Evolutionary conservation across 2,797 vertebrate genomes (phyloP), one percentile per base, ranked within the genome.

Genomic region (Silurus lanzhouensis): DNA sequence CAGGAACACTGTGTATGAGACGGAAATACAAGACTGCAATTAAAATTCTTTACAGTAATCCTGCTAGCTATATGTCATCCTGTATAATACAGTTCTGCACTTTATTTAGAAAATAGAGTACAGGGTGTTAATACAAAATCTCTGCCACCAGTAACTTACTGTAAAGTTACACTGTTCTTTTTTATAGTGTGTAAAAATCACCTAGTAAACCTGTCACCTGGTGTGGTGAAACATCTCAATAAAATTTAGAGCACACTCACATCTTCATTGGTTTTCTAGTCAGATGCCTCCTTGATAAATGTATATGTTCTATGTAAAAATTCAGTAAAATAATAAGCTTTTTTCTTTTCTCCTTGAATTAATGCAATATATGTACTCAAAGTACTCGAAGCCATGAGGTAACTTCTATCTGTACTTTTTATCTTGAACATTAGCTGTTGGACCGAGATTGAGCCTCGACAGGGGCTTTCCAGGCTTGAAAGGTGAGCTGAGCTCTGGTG

Each of bases 381-480:
- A 31, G 63, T 14, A 75, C 38, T 31, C 25, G 13, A 3, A 85
- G 44, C 78, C 13, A 46, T 68, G 68, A 90, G 48, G 31, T 64
- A 25, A 88, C 74, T 61, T 70, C 82, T 79, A 85, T 86, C 83
- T 90, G 88, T 66, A 83, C 27, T 10, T 6, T 60, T 63, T 58
- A 38, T 64, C 52, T 81, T 87, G 27, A 80, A 84, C 84, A 81
- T 80, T 83, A 57, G 68, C 52, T 68, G 5, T 5, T 67, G 20
- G 70, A 5, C n/a, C 81, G 77, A 66, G 6, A 81, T 74, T 76
- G 58, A 81, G 76, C 71, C 76, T 74, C n/a, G 44, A 70, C 38
- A 66, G 87, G 87, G 85, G 81, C 63, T 88, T 90, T 89, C 88
- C 86, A 87, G 74, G 31, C 57, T 63, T 84, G 86, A 76, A 83